These are phyloP conservation scores for Cremastinae sp. DNA, from an alignment of 2,888 invertebrate species.

Conservation along the genomic window DNA sequence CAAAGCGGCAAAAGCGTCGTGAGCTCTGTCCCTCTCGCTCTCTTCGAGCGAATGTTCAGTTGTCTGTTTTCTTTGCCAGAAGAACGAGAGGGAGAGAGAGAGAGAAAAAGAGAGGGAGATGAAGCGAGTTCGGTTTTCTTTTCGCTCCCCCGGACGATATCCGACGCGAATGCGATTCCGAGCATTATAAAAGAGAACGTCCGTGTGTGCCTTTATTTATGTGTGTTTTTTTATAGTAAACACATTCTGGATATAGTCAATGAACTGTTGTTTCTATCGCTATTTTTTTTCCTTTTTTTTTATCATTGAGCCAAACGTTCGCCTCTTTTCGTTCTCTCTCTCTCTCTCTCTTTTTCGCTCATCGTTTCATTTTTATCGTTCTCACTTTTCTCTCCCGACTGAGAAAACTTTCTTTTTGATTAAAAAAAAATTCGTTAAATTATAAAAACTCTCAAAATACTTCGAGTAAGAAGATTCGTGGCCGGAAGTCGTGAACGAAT, in stretches of 20 bases:
- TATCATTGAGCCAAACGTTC: conserved; percentile 37
- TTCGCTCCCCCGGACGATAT: conserved; percentile 32
- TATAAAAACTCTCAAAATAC: no score
- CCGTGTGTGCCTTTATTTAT: neutral
- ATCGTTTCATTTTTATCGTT: conserved; percentile 24
- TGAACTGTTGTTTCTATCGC: conserved; percentile 60
- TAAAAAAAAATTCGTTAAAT: no score
- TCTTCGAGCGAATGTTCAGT: conserved; percentile 36
- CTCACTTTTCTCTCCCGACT: conserved; percentile 23
- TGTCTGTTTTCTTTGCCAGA: conserved; percentile 34
- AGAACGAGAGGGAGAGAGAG: neutral
- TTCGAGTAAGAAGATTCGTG: no score
- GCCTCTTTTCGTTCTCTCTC: conserved; percentile 35
- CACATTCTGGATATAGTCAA: conserved; percentile 65
- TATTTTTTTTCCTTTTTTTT: no score
- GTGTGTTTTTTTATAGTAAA: conserved; percentile 30
- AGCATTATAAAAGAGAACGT: conserved; percentile 19
- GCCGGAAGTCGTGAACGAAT: no score
- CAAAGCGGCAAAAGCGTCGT: conserved; percentile 44
- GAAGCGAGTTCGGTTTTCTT: neutral
- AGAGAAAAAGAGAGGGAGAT: neutral
- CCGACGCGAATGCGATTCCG: conserved; percentile 1
- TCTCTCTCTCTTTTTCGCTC: conserved; percentile 36
- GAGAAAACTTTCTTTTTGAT: no score
- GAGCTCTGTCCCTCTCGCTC: conserved; percentile 42